Evolutionary conservation across 2,113 vertebrate species (phyloP), one percentile per base, ranked within the genome.

Genomic region (Machaerirhynchus nigripectus): DNA sequence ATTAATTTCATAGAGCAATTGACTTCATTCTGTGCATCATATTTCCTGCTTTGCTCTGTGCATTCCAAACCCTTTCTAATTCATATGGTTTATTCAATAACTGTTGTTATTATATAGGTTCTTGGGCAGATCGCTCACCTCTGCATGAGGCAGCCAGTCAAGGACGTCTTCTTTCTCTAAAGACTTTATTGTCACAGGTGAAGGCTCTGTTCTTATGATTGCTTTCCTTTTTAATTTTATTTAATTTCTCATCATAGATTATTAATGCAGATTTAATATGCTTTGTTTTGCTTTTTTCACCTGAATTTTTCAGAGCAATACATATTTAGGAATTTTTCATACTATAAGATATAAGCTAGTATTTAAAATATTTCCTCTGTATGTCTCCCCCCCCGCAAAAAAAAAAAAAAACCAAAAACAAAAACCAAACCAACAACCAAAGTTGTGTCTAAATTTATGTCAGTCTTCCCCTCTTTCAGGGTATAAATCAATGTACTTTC

Each of bases 51-150:
- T 96, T 87, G 24, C 60, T 93, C 24, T 89, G 9, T 90, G 49
- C 61, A 81, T 94, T 78, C 44, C 33, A 80, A 90, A 83, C 10
- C 33, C 39, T 33, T 78, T 69, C 20, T 80, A 63, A 91, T 79
- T 79, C 15, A 18, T 33, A 15, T 53, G 64, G 35, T 75, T 95
- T 86, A 83, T 85, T 95, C 78, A 93, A 87, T 80, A 69, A 88
- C 57, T 93, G 53, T 96, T 95, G 60, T 92, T 95, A 7, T 93
- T 93, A 22, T 71, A 31, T 95, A 99, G 99, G 98, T 87, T 99
- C 99, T 80, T 99, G 99, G 99, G 99, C 99, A 46, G 99, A 99
- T 96, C 98, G 99, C 56, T 99, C 99, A 27, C 99, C 99, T 50
- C 97, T 99, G 9, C 99, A 99, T 57, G 99, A 99, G 77, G 99